Conservation (phyloP, 2,797 vertebrate species). For the Salmo trutta region DNA sequence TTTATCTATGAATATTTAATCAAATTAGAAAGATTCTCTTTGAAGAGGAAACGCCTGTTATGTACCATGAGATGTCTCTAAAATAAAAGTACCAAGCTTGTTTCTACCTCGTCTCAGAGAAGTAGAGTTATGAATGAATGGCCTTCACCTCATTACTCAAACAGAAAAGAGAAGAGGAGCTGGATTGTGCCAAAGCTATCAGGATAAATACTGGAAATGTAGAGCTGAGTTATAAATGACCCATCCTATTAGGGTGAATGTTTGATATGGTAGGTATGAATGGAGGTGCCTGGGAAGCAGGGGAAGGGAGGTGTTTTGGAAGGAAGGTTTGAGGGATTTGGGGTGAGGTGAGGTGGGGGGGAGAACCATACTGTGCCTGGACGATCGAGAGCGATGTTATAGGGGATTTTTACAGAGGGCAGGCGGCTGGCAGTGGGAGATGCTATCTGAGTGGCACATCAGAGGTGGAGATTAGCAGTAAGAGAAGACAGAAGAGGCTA, state of each 20-base stretch:
- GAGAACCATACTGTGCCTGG: slow-evolving; percentile 24
- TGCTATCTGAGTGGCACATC: slow-evolving; percentile 3
- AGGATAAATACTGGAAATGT: neutral
- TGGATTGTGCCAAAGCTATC: neutral
- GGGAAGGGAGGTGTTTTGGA: neutral
- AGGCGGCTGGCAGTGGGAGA: neutral
- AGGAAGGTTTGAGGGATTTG: neutral
- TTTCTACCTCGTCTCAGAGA: neutral
- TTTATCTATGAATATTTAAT: slow-evolving; percentile 46
- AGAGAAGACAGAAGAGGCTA: slow-evolving; percentile 11
- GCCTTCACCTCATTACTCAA: neutral
- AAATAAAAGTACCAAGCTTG: neutral
- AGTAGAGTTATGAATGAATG: neutral
- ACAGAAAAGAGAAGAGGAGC: neutral
- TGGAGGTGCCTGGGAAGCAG: neutral
- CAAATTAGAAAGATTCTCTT: slow-evolving; percentile 39
- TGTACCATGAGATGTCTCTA: neutral
- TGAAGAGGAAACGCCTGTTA: slow-evolving; percentile 14
- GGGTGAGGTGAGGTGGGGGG: neutral
- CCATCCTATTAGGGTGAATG: neutral
- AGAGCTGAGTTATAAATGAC: neutral
- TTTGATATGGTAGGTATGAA: neutral
- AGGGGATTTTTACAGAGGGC: neutral
- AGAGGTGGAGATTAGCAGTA: slow-evolving; percentile 2
- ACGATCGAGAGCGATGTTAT: neutral